Evolutionary conservation across 2,113 vertebrate genomes (phyloP), one percentile per base, ranked within the genome.

Genomic region (Colossoma macropomum): DNA sequence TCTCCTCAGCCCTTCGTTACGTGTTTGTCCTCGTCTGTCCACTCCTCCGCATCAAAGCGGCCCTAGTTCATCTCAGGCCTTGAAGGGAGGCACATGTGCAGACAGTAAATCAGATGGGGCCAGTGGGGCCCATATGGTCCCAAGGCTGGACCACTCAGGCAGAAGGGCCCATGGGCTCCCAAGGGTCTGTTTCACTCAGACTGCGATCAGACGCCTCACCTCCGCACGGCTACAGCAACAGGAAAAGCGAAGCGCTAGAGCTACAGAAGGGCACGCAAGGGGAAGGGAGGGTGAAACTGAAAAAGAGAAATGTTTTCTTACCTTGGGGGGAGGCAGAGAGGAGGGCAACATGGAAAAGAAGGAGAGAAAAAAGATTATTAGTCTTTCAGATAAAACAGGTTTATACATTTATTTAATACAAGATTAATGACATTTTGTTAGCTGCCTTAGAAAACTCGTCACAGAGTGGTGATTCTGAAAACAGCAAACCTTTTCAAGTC

Each of bases 181-280:
- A 13, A 28, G 71, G 66, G 82, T 56, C 82, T 28, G 63, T 28
- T 45, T 65, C 50, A 73, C 45, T 84, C 82, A 83, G 45, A 79
- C n/a, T 34, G 59, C 10, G 59, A 80, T 85, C 60, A 86, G 75
- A 86, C 54, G 72, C 25, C 23, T 81, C 72, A 65, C 32, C 28
- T 63, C 63, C 10, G n/a, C 59, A 11, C 23, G 27, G 59, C 59
- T 62, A n/a, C 5, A 62, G 59, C 59, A 13, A 62, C 59, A 62
- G 59, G 25, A 27, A 62, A 62, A 62, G 59, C 59, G 2, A 27
- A 56, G 28, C 19, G 9, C 23, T 82, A 48, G 27, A 34, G 27
- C 72, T 13, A 21, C 19, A 52, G 30, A 75, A 75, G 8, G 48
- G 38, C 23, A 71, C 13, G 62, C 21, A 10, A 75, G 60, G 17